Evolutionary conservation across 2,113 vertebrate genomes (phyloP).

Genomic region (Sprattus sprattus): DNA sequence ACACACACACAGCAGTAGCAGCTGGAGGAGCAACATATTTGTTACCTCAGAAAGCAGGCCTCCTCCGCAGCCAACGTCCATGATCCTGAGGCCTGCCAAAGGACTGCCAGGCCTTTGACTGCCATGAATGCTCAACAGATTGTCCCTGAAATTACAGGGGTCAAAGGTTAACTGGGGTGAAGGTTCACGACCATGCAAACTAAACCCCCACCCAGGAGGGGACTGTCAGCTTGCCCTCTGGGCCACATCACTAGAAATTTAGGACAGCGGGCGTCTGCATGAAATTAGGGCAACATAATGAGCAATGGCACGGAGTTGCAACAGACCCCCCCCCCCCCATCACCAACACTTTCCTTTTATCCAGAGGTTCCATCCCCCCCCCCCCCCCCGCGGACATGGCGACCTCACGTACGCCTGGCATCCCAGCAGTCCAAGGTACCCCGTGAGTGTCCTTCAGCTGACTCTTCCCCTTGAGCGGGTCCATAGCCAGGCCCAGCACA

Average conservation of each 20-base stretch:
- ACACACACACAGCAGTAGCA: background rate
- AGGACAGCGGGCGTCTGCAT: background rate
- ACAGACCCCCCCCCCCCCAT: background rate
- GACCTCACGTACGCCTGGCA: background rate
- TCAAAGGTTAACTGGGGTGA: conserved; percentile 22
- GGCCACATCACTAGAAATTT: background rate
- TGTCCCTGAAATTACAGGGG: conserved; percentile 77
- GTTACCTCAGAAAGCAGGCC: conserved; percentile 89
- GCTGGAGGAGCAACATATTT: background rate
- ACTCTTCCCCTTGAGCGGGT: background rate
- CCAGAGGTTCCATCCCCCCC: background rate
- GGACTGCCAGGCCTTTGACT: conserved; percentile 76
- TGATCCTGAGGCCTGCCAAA: conserved; percentile 79
- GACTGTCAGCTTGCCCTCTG: background rate
- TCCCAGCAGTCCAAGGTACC: background rate
- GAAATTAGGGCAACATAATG: background rate
- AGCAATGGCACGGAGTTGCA: background rate
- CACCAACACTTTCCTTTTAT: background rate
- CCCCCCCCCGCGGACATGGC: background rate
- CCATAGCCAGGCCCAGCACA: background rate
- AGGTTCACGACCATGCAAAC: background rate
- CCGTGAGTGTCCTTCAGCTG: background rate
- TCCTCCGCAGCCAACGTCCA: conserved; percentile 94
- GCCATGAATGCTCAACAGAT: conserved; percentile 77
- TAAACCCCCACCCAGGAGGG: background rate